Conservation (phyloP, 1,140 invertebrate genomes). For the Caerostris darwini region DNA sequence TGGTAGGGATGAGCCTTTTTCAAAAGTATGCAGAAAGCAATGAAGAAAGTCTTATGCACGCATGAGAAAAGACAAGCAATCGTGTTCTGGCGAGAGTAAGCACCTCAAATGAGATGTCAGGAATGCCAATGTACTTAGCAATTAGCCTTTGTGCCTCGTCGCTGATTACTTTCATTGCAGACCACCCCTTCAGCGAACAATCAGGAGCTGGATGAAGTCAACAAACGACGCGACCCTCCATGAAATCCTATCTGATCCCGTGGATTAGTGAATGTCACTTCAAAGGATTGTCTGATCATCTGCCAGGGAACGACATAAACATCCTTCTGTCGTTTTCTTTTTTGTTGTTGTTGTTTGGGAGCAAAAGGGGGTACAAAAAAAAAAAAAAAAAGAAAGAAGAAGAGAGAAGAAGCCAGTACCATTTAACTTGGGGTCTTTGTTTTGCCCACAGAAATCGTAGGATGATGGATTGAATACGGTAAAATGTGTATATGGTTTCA, state of each 20-base stretch:
- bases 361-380: too few species aligned
- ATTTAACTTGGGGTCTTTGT: conserved; percentile 13
- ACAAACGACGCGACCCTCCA: neutral
- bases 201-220: neutral
- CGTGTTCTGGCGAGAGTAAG: too few species aligned
- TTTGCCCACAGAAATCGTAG: conserved; percentile 9
- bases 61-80: too few species aligned
- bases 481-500: neutral
- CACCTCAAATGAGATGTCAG: too few species aligned
- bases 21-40: too few species aligned
- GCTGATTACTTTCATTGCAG: too few species aligned
- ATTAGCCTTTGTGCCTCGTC: too few species aligned
- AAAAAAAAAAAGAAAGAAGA: too few species aligned
- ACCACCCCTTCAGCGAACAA: too few species aligned
- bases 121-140: too few species aligned
- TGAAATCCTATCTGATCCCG: neutral
- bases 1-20: too few species aligned
- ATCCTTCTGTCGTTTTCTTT: neutral
- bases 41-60: too few species aligned
- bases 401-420: neutral
- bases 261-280: conserved; percentile 2
- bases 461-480: conserved; percentile 15
- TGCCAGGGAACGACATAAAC: conserved; percentile 14
- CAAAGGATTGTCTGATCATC: neutral
- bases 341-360: neutral